phyloP scores from a whole-genome alignment of 2,888 invertebrate species.

The Laspeyria flexula region DNA sequence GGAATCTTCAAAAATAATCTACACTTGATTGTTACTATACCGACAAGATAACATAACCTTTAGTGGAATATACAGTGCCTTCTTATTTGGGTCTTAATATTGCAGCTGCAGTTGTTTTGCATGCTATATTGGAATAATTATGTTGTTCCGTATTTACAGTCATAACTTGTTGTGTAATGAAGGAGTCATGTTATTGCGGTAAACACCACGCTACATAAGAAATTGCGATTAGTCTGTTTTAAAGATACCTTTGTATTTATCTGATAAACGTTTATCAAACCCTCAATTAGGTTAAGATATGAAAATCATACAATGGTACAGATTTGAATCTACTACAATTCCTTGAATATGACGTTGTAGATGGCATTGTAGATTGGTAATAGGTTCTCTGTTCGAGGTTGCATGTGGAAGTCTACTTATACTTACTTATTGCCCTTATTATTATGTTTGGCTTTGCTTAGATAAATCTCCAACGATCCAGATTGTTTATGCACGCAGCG shows the following conservation, averaged over 20 bases:
- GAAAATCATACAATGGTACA: constrained; percentile 13
- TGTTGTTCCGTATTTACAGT: background rate
- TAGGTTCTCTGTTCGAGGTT: background rate
- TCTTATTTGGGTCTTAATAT: constrained; percentile 6
- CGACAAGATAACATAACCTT: constrained; percentile 43
- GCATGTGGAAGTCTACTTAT: background rate
- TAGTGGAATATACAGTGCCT: constrained; percentile 8
- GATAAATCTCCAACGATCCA: constrained; percentile 46
- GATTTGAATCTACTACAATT: constrained; percentile 33
- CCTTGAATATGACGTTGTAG: constrained; percentile 5
- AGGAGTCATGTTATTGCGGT: constrained; percentile 11
- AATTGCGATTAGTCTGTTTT: background rate
- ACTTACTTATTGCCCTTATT: too few relatives aligned
- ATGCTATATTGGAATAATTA: background rate
- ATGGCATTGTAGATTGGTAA: constrained; percentile 11
- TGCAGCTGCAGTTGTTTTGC: constrained; percentile 7
- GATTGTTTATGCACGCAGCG: constrained; percentile 49
- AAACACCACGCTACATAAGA: constrained; percentile 6
- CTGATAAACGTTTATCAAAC: constrained; percentile 38
- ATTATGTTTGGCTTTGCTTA: constrained; percentile 44
- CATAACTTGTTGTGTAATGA: background rate
- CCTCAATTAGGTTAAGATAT: constrained; percentile 23
- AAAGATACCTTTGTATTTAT: constrained; percentile 21
- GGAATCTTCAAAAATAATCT: constrained; percentile 27
- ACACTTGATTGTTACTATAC: constrained; percentile 39